Base-by-base conservation (phyloP, 1,140 invertebrate species). In the Drosophila serrata region DNA sequence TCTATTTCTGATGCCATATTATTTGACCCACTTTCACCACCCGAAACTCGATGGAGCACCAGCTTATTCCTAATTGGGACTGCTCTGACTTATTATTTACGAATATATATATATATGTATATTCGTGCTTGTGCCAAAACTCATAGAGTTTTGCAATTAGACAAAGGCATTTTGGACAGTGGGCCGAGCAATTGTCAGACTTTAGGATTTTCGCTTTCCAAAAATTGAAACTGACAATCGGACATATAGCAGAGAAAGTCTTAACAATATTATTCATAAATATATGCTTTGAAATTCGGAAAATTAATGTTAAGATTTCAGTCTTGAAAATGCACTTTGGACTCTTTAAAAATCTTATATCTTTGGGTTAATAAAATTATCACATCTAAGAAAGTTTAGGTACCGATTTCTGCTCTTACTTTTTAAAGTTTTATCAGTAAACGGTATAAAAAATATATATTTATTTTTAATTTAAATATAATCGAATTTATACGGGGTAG, bases 1-100 rank as follows among this genome's bases (percentile, higher is more conserved):
- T 61, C 49, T 77, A 82, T 87, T 87, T 78, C 61, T 27, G 76
- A 62, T 62, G 49, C 59, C 76, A 81, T 82, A 65, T 68, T 65
- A 73, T 65, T 67, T 87, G 84, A 90, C 84, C 85, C 85, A 87
- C 84, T 87, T 87, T 87, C 84, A 73, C 84, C 74, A 17, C 3
- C 11, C 45, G 13, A 51, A 64, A 43, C 61, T 65, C 63, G 17
- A 51, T 40, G 55, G 27, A 55, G 51, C 33, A 7, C 51, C 81
- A 53, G 75, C 82, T 86, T 86, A 86, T 85, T 59, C 82, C 82
- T 78, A 86, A 78, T 85, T 81, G 62, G 82, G 82, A 62, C 27
- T 40, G 46, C 27, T 48, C 27, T 6, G 51, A 59, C 67, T 64
- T 81, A 33, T 65, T 65, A 63, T 79, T 59, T 67, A 75, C 82